phyloP scores from a whole-genome alignment of 2,888 invertebrate genomes.

The Lomographa bimaculata region DNA sequence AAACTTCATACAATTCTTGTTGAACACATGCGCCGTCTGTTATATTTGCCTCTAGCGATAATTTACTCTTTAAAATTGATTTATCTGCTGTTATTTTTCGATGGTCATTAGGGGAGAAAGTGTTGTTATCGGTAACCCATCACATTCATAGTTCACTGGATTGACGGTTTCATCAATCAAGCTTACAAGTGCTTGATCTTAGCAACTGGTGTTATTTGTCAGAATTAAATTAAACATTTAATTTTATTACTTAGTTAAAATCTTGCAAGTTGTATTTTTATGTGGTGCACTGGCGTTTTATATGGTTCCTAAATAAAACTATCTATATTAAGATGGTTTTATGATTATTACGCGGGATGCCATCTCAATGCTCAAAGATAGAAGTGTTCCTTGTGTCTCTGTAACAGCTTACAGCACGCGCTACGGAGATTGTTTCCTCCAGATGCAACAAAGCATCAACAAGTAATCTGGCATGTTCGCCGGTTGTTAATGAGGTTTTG shows the following conservation, averaged over 20 bases:
- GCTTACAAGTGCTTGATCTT: conserved; percentile 32
- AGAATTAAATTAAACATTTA: conserved; percentile 15
- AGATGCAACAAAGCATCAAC: conserved; percentile 2
- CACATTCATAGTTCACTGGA: conserved; percentile 59
- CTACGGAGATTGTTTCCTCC: conserved; percentile 4
- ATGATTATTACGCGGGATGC: conserved; percentile 27
- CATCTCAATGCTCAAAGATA: conserved; percentile 15
- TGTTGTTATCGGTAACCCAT: conserved; percentile 42
- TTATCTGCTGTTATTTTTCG: conserved; percentile 57
- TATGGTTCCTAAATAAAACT: conserved; percentile 23
- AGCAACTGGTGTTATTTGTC: conserved; percentile 9
- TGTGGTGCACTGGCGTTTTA: conserved; percentile 17
- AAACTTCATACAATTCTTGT: conserved; percentile 46
- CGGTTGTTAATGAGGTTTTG: not conserved
- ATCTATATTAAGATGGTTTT: conserved; percentile 24
- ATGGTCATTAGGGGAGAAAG: conserved; percentile 63
- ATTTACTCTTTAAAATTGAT: conserved; percentile 58
- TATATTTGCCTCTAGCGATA: conserved; percentile 48
- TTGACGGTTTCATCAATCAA: conserved; percentile 52
- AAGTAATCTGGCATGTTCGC: not conserved
- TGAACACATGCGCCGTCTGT: conserved; percentile 30
- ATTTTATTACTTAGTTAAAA: conserved; percentile 11
- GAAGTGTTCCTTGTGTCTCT: conserved; percentile 15
- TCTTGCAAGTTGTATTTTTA: conserved; percentile 14
- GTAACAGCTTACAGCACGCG: conserved; percentile 6